Conservation (phyloP, 2,888 invertebrate genomes). For the Psylliodes chrysocephalus region DNA sequence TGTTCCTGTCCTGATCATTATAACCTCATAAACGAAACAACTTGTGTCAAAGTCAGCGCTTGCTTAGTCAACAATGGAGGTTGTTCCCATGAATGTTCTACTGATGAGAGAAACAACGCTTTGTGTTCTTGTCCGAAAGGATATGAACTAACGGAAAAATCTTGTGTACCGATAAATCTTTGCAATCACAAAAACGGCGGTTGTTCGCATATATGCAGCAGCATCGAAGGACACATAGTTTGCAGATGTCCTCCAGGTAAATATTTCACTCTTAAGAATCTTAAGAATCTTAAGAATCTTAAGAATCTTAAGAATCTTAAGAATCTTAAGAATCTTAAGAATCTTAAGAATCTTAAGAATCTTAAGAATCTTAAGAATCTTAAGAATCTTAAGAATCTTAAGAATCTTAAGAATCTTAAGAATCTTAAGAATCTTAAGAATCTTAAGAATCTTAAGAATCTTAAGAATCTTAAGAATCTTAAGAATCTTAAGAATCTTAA, state of each 20-base stretch:
- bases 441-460: too few species aligned
- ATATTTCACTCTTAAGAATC: neutral
- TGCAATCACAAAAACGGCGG: constrained; percentile 59
- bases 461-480: too few species aligned
- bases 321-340: too few species aligned
- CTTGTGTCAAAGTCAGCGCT: constrained; percentile 58
- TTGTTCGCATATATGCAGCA: constrained; percentile 67
- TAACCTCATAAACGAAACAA: constrained; percentile 48
- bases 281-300: too few species aligned
- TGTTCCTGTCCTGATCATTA: constrained; percentile 67
- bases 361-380: too few species aligned
- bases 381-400: too few species aligned
- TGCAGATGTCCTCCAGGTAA: constrained; percentile 65
- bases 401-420: too few species aligned
- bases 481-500: too few species aligned
- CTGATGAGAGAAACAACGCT: constrained; percentile 47
- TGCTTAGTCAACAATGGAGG: constrained; percentile 67
- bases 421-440: too few species aligned
- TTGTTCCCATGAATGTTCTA: constrained; percentile 68
- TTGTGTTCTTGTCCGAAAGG: constrained; percentile 66
- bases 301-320: too few species aligned
- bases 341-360: too few species aligned
- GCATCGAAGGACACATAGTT: constrained; percentile 64
- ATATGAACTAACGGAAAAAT: constrained; percentile 54
- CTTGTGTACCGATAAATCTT: constrained; percentile 51